Percentiles rank a stretch among this genome's conserved stretches.
phyloP scores from a whole-genome alignment of 2,113 vertebrate genomes.

The Sinocyclocheilus anophthalmus region DNA sequence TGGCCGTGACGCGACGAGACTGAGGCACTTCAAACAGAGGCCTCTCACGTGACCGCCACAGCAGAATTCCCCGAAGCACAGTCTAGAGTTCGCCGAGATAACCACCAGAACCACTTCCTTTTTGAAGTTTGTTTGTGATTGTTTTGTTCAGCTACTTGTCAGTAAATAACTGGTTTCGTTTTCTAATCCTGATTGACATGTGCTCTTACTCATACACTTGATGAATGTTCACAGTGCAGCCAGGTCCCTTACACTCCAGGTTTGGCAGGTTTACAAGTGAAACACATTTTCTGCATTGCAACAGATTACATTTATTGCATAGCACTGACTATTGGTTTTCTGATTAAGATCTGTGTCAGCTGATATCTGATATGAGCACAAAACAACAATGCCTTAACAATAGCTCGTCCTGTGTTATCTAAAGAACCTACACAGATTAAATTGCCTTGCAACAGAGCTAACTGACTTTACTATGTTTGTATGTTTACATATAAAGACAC shows the following conservation, averaged over 20 bases:
- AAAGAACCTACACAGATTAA: neutral
- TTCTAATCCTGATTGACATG: neutral
- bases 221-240: neutral
- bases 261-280: neutral
- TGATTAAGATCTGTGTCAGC: conserved; percentile 15
- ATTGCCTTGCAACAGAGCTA: neutral
- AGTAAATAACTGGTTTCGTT: neutral
- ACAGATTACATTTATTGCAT: conserved; percentile 25
- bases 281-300: conserved; percentile 36
- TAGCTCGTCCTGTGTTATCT: neutral
- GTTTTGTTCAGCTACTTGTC: neutral
- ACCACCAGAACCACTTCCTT: neutral
- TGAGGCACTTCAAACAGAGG: conserved; percentile 36
- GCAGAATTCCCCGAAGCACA: neutral
- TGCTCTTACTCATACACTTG: neutral
- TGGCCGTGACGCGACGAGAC: conserved; percentile 35
- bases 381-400: conserved; percentile 20
- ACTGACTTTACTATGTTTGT: neutral
- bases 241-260: neutral
- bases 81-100: neutral
- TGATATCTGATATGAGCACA: conserved; percentile 24
- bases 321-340: conserved; percentile 8
- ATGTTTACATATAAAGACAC: conserved; percentile 1
- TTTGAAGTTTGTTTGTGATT: neutral
- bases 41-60: conserved; percentile 48